Conservation (phyloP, 2,888 invertebrate genomes). For the Macrophya alboannulata region DNA sequence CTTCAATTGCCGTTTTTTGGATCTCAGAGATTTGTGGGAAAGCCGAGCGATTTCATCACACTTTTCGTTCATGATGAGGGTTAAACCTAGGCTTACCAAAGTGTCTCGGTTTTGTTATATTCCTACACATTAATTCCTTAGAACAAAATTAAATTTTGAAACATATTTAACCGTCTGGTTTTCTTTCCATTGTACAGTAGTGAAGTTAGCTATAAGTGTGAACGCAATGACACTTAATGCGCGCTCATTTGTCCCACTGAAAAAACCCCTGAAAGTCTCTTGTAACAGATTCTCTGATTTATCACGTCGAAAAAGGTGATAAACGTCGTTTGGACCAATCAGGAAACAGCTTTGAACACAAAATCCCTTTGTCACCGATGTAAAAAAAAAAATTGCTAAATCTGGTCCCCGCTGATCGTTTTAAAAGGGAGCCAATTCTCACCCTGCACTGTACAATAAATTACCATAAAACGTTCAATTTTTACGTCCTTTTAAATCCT, state of each 20-base stretch:
- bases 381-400: too few relatives aligned
- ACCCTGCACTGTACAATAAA: neutral
- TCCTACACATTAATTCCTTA: neutral
- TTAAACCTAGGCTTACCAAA: neutral
- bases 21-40: neutral
- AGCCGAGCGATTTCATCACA: conserved; percentile 29
- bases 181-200: neutral
- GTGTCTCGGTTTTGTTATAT: neutral
- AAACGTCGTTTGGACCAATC: too few relatives aligned
- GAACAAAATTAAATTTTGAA: neutral
- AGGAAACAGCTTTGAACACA: too few relatives aligned
- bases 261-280: neutral
- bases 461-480: neutral
- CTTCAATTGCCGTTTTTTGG: conserved; percentile 26
- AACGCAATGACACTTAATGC: neutral
- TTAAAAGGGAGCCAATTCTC: neutral
- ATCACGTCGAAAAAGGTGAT: neutral
- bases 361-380: too few relatives aligned
- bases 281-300: neutral
- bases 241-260: neutral
- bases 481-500: neutral
- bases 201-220: conserved; percentile 11
- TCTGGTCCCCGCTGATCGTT: too few relatives aligned
- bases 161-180: neutral
- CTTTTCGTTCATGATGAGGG: conserved; percentile 33